Evolutionary conservation across 2,888 invertebrate genomes (phyloP), one percentile per base, ranked within the genome.

Genomic region (Orthosia gothica): DNA sequence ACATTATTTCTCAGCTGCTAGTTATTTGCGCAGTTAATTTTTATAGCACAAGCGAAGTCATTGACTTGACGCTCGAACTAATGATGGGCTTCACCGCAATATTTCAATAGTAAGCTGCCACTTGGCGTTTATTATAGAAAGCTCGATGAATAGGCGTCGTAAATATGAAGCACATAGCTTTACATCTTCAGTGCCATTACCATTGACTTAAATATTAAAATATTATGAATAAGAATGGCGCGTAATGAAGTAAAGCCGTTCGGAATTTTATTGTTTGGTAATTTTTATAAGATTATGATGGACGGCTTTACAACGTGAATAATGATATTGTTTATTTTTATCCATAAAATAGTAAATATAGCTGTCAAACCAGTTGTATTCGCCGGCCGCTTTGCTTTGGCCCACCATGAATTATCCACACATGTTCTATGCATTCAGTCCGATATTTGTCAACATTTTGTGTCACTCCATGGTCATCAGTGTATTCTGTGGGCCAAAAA

Each of bases 201-300:
- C 63, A 52, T 84, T 81, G 57, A 72, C 64, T 72, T 65, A 59
- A 75, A 75, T 83, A 72, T 68, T 76, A 62, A 71, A 77, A 78
- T 70, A 72, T 70, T 76, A 73, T 76, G 81, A 84, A 70, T 76
- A 76, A 76, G 20, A 63, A 65, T 58, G 59, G n/a, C 66, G 18
- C 23, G 71, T 69, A 76, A 82, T 84, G 63, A 69, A 66, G 66
- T 55, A 66, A 71, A 82, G 62, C 72, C 26, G 47, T 45, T 71
- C 12, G 18, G 32, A 23, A 57, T 55, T 63, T 57, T 57, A 78
- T 68, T 61, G 45, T 76, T 71, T 66, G 47, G 26, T 58, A 58
- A 16, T 54, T 61, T 65, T 70, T 58, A 54, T 70, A 26, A 54
- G 45, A 74, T 70, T 68, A 57, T 52, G 54, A 61, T 26, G 12